Evolutionary conservation across 2,888 invertebrate species (phyloP).

Genomic region (Phytoseiulus persimilis): DNA sequence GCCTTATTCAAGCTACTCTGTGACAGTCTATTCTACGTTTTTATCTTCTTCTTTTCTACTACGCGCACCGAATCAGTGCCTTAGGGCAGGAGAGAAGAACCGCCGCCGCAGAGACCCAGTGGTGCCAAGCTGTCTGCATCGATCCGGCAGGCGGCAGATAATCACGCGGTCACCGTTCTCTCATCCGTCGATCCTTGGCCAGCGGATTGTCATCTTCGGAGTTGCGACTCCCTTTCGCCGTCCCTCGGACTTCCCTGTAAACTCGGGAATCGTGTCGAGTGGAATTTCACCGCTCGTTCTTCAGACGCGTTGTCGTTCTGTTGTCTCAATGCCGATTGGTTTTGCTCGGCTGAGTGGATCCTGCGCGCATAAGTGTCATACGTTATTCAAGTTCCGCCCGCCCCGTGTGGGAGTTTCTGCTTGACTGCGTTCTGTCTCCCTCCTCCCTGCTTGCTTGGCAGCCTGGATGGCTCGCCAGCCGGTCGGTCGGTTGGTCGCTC

Average conservation of each 20-base stretch:
- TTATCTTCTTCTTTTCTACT: neutral
- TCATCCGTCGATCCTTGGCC: neutral
- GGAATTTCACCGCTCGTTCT: too few species aligned
- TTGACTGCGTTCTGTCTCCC: neutral
- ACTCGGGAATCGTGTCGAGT: too few species aligned
- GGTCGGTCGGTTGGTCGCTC: neutral
- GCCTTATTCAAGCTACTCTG: neutral
- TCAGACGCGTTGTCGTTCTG: too few species aligned
- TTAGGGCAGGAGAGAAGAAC: neutral
- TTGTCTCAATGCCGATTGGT: neutral
- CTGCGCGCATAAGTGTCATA: neutral
- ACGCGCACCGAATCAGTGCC: neutral
- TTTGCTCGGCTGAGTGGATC: neutral
- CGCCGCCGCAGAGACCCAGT: too few species aligned
- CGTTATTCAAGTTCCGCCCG: slow-evolving; percentile 5
- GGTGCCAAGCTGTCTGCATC: neutral
- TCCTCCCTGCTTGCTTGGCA: neutral
- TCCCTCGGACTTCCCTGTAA: too few species aligned
- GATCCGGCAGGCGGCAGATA: neutral
- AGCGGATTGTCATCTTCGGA: too few species aligned
- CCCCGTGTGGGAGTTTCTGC: slow-evolving; percentile 5
- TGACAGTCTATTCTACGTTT: neutral
- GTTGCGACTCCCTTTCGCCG: too few species aligned
- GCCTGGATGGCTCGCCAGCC: neutral
- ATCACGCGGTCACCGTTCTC: neutral